Evolutionary conservation across 1,140 invertebrate species (phyloP).

Genomic region (Lamellibrachia luymesi): DNA sequence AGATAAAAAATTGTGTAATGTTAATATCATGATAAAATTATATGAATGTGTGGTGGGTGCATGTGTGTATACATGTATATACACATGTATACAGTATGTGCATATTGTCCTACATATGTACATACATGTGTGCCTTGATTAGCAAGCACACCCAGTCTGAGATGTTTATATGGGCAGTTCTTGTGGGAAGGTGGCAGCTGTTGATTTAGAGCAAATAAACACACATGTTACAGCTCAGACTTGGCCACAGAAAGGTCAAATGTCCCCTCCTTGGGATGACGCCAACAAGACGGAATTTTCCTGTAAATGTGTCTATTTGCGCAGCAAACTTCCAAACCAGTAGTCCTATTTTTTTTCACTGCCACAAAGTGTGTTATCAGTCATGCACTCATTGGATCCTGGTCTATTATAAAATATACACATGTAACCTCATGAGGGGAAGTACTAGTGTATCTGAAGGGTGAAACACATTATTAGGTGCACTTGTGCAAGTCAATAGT

Average conservation of each 20-base stretch:
- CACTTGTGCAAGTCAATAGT: neutral
- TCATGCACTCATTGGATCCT: neutral
- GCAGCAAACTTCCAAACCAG: neutral
- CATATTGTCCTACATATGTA: no score
- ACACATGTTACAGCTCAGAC: no score
- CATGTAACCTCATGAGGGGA: neutral
- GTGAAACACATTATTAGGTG: neutral
- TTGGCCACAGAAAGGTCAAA: neutral
- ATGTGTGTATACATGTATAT: no score
- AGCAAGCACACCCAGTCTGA: neutral
- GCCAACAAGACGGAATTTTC: neutral
- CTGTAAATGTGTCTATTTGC: neutral
- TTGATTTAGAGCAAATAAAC: neutral
- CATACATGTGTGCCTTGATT: neutral
- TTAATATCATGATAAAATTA: no score
- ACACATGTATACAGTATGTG: no score
- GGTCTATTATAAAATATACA: neutral
- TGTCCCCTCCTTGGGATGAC: neutral
- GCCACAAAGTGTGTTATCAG: neutral
- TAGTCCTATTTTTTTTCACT: neutral
- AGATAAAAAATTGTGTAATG: no score
- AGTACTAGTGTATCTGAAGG: neutral
- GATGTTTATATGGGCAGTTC: neutral
- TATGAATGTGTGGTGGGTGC: no score
- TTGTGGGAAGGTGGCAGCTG: neutral